Conservation (phyloP, 2,113 vertebrate genomes). For the Typhlomys cinereus region DNA sequence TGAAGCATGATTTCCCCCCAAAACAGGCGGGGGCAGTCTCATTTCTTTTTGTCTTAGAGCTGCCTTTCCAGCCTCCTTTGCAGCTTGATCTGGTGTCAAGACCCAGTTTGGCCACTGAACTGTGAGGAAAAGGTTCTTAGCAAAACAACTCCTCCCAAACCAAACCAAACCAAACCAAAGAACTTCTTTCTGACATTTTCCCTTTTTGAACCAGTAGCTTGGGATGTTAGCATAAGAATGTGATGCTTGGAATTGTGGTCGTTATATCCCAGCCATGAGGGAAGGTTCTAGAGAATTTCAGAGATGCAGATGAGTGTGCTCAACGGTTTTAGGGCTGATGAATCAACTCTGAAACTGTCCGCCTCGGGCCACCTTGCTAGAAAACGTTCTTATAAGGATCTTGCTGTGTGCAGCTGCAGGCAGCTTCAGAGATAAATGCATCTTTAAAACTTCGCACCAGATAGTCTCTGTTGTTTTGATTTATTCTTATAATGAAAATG, state of each 20-base stretch:
- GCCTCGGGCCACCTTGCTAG: constrained; percentile 21
- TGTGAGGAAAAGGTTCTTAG: constrained; percentile 7
- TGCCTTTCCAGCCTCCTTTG: not conserved
- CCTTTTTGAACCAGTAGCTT: not conserved
- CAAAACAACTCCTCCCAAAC: not conserved
- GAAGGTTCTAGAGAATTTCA: not conserved
- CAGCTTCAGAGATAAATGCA: constrained; percentile 12
- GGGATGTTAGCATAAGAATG: not conserved
- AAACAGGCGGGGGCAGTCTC: not conserved
- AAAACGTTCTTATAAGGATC: constrained; percentile 59
- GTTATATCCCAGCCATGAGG: not conserved
- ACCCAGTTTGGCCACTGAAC: not conserved
- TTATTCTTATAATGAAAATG: constrained; percentile 42
- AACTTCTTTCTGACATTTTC: not conserved
- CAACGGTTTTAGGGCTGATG: not conserved
- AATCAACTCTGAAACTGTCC: not conserved
- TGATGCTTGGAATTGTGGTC: not conserved
- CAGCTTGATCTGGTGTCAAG: not conserved
- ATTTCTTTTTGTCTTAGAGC: not conserved
- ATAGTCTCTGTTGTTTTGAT: constrained; percentile 42
- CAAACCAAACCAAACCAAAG: not conserved
- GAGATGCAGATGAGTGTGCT: not conserved
- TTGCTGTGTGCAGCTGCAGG: not conserved
- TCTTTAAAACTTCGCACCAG: constrained; percentile 16
- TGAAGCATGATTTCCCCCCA: not conserved